Evolutionary conservation across 2,888 invertebrate species (phyloP).

Genomic region (Exocentrus adspersus): DNA sequence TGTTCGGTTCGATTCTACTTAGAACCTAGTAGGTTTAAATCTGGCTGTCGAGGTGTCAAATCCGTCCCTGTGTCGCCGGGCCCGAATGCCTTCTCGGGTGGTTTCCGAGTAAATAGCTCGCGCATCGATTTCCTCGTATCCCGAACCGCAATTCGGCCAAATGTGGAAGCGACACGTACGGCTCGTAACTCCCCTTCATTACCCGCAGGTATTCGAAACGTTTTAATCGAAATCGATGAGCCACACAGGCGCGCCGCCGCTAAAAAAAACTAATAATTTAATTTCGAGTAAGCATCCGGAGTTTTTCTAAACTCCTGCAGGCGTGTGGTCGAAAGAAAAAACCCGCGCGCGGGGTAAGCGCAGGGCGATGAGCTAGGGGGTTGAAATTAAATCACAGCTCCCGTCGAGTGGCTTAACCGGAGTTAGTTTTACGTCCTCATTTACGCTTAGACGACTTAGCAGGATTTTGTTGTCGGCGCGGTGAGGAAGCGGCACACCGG

Average conservation of each 20-base stretch:
- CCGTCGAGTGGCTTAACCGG: slow-evolving; percentile 44
- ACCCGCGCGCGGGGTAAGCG: not conserved
- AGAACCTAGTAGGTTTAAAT: too few relatives aligned
- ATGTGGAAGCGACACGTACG: slow-evolving; percentile 48
- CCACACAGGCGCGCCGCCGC: slow-evolving; percentile 41
- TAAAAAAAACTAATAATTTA: slow-evolving; percentile 46
- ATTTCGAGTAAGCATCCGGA: too few relatives aligned
- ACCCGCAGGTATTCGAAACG: slow-evolving; percentile 52
- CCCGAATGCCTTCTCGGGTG: slow-evolving; percentile 21
- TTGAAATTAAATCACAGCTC: slow-evolving; percentile 40
- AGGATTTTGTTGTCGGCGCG: slow-evolving; percentile 1
- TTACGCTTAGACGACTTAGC: slow-evolving; percentile 35
- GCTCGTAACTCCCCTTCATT: slow-evolving; percentile 51
- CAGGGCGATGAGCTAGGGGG: not conserved
- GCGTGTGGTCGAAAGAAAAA: too few relatives aligned
- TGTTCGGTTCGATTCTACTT: too few relatives aligned
- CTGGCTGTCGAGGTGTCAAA: too few relatives aligned
- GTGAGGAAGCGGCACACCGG: too few relatives aligned
- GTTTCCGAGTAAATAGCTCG: slow-evolving; percentile 30
- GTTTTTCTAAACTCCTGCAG: too few relatives aligned
- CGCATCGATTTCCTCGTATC: slow-evolving; percentile 35
- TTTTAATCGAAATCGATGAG: slow-evolving; percentile 53
- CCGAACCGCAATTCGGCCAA: slow-evolving; percentile 32
- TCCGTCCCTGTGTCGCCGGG: too few relatives aligned
- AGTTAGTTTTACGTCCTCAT: slow-evolving; percentile 46